Percentiles rank a stretch among this genome's conserved stretches.
Evolutionary conservation across 2,888 invertebrate genomes (phyloP).

Genomic region (Copidosoma aretas): DNA sequence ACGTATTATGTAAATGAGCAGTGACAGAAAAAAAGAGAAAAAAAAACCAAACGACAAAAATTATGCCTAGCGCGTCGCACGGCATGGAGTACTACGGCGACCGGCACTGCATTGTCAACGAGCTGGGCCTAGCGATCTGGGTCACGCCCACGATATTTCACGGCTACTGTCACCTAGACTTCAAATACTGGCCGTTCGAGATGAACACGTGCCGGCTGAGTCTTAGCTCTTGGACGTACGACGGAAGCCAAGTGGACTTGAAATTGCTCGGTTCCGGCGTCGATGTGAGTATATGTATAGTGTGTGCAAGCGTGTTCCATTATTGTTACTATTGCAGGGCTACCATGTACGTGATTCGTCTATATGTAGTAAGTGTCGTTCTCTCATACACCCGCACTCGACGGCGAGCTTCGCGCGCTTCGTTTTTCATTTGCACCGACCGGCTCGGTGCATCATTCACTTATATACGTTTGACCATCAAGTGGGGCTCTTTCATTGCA

Average conservation of each 20-base stretch:
- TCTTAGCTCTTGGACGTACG: conserved; percentile 78
- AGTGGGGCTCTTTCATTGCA: too few relatives aligned
- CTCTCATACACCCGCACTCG: too few relatives aligned
- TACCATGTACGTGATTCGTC: not conserved
- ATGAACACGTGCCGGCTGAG: conserved; percentile 71
- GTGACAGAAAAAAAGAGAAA: too few relatives aligned
- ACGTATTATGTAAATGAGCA: conserved; percentile 72
- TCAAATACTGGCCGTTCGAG: conserved; percentile 79
- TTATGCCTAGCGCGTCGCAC: conserved; percentile 64
- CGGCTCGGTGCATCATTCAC: too few relatives aligned
- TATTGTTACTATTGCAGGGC: not conserved
- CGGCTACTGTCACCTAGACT: conserved; percentile 70
- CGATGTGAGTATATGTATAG: conserved; percentile 30
- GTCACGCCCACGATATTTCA: conserved; percentile 74
- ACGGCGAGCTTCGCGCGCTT: too few relatives aligned
- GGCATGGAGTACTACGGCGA: conserved; percentile 70
- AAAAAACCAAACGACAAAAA: not conserved
- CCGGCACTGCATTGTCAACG: conserved; percentile 65
- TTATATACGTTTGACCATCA: too few relatives aligned
- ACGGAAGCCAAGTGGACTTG: conserved; percentile 68
- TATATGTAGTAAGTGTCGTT: too few relatives aligned
- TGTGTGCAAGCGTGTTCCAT: not conserved
- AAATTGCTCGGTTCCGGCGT: conserved; percentile 47
- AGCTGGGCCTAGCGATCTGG: conserved; percentile 69
- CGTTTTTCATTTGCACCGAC: too few relatives aligned